Evolutionary conservation across 2,888 invertebrate genomes (phyloP), one percentile per base, ranked within the genome.

Genomic region (Merodon equestris): DNA sequence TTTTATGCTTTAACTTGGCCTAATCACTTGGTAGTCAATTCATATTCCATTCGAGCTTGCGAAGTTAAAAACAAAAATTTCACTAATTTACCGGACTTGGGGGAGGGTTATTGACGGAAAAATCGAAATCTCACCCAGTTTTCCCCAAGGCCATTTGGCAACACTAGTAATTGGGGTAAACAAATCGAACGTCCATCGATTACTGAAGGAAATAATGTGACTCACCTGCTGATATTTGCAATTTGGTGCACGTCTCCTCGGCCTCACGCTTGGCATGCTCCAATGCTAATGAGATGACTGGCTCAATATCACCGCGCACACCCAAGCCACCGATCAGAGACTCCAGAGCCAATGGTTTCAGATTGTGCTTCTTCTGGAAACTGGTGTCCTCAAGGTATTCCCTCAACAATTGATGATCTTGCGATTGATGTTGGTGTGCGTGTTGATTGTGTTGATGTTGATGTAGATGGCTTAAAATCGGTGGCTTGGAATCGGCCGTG

Each of bases 181-280:
- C 27, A 27, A 7, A 4, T 27, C 27, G 27, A 27, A 7, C 7
- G 27, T 27, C 7, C 27, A 27, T 27, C 27, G 27, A 27, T 27
- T 27, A 7, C 2, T 27, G 7, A 27, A 27, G 7, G 27, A 4
- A 27, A 27, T 27, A 2, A 36, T 36, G 7, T 82, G 79, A 91
- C 93, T 93, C 89, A 96, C 96, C 96, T 90, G 94, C 93, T 87
- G 96, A 94, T 89, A 97, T 96, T 89, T 94, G 95, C 85, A 96
- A 92, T 83, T 94, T 93, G 61, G 93, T 93, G 89, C 96, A 96
- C 9, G 96, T 95, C 86, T 92, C 94, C 87, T 94, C 94, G 58
- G 96, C 95, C 87, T 96, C 96, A 86, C 94, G 93, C 84, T 94
- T 93, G 83, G 95, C 93, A 87, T 96, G 95, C 86, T 96, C 95